Conservation (phyloP, 1,140 invertebrate genomes). For the Metaphire vulgaris region DNA sequence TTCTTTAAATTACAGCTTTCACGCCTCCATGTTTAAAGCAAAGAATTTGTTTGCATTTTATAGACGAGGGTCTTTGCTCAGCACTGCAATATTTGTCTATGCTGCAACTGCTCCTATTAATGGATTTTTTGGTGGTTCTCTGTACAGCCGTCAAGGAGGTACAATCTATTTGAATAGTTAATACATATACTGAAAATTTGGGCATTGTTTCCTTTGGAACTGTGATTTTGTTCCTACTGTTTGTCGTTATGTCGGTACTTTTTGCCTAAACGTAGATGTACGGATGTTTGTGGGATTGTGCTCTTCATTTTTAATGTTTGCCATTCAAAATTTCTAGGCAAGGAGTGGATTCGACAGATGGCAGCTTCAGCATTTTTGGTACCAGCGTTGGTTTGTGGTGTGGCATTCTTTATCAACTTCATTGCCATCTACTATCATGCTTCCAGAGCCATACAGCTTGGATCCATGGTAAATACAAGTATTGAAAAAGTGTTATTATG, state of each 20-base stretch:
- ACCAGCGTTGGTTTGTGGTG: constrained; percentile 85
- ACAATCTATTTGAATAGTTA: too few relatives aligned
- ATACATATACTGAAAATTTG: too few relatives aligned
- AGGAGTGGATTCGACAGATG: constrained; percentile 95
- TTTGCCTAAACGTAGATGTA: too few relatives aligned
- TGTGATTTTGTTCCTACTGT: too few relatives aligned
- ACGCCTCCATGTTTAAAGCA: too few relatives aligned
- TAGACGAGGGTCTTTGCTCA: constrained; percentile 83
- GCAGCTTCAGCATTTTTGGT: constrained; percentile 86
- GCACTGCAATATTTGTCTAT: constrained; percentile 96
- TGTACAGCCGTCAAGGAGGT: constrained; percentile 92
- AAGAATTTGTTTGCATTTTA: too few relatives aligned
- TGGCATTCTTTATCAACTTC: constrained; percentile 96
- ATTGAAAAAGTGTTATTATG: too few relatives aligned
- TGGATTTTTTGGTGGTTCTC: constrained; percentile 92
- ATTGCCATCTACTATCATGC: constrained; percentile 99
- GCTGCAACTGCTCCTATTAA: constrained; percentile 93
- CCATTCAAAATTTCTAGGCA: constrained; percentile 53
- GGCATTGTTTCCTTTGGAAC: too few relatives aligned
- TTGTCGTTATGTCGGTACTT: too few relatives aligned
- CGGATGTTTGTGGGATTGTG: too few relatives aligned
- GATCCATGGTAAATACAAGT: constrained; percentile 84
- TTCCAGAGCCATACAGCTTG: constrained; percentile 94
- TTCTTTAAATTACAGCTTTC: too few relatives aligned
- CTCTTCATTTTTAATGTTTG: too few relatives aligned